Evolutionary conservation across 1,140 invertebrate species (phyloP).

Genomic region (Drosophila elegans): DNA sequence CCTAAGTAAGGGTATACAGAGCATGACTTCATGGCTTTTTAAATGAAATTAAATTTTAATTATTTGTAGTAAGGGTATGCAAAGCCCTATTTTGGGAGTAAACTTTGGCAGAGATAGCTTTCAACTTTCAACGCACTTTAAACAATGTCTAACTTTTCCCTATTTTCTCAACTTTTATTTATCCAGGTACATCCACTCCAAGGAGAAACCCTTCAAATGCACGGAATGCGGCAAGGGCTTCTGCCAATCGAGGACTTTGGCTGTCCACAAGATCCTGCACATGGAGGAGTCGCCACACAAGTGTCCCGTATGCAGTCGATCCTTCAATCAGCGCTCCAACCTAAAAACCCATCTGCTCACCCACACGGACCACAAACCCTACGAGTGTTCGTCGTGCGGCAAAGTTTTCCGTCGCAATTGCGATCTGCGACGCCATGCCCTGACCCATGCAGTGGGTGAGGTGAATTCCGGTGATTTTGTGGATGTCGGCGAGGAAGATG

Average conservation of each 20-base stretch:
- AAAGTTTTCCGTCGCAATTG: constrained; percentile 95
- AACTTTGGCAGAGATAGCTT: too few relatives aligned
- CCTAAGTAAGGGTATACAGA: constrained; percentile 6
- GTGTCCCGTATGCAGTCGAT: constrained; percentile 94
- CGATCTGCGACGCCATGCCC: constrained; percentile 92
- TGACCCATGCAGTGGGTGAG: constrained; percentile 94
- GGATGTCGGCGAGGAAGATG: constrained; percentile 88
- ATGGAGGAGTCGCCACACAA: constrained; percentile 97
- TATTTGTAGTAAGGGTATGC: too few relatives aligned
- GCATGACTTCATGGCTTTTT: constrained; percentile 37
- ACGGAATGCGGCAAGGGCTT: constrained; percentile 98
- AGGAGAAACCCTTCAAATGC: constrained; percentile 99
- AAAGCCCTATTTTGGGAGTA: too few relatives aligned
- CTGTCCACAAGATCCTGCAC: constrained; percentile 96
- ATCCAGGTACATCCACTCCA: constrained; percentile 97
- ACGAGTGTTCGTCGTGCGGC: constrained; percentile 95
- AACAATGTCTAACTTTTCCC: constrained; percentile 60
- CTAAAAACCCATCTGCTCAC: constrained; percentile 97
- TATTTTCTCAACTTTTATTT: constrained; percentile 7
- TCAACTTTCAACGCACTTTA: constrained; percentile 42
- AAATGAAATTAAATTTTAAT: too few relatives aligned
- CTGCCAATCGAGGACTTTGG: constrained; percentile 96
- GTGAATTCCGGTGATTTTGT: constrained; percentile 90
- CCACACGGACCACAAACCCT: constrained; percentile 97
- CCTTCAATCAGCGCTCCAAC: constrained; percentile 96